A percentile compares a stretch with the other conserved stretches of the same genome.
phyloP scores from a whole-genome alignment of 2,797 vertebrate genomes.

The Propithecus perrieri region DNA sequence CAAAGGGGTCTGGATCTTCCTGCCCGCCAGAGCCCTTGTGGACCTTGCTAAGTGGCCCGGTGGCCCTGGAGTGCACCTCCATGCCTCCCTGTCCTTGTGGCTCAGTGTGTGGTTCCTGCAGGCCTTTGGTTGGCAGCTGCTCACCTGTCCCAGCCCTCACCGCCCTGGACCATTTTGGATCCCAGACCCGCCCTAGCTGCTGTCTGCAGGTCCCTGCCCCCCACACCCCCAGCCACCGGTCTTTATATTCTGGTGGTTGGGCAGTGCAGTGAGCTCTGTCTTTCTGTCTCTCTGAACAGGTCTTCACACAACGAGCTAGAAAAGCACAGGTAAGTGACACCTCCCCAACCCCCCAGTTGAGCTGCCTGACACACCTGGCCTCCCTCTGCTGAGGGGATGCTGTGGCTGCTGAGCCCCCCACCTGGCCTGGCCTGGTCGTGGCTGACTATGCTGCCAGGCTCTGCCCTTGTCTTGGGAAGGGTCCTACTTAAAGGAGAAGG shows the following conservation, averaged over 20 bases:
- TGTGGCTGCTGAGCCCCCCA: background rate
- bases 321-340: conserved; percentile 95
- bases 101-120: background rate
- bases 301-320: conserved; percentile 98
- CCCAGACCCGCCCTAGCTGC: background rate
- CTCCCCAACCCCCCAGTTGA: rapidly evolving
- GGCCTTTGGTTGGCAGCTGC: background rate
- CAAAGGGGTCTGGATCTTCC: background rate
- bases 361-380: background rate
- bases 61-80: background rate
- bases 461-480: background rate
- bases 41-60: background rate
- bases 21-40: background rate
- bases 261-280: conserved; percentile 55
- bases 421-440: background rate
- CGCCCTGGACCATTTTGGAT: too few species aligned
- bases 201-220: rapidly evolving
- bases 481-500: background rate
- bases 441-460: background rate
- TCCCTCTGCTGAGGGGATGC: too few species aligned
- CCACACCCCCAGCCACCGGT: background rate
- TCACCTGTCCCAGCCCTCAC: background rate
- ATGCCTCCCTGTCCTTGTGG: background rate
- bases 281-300: conserved; percentile 83
- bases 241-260: background rate